Evolutionary conservation across 2,797 vertebrate species (phyloP).

Genomic region (Odontamblyopus rebecca): DNA sequence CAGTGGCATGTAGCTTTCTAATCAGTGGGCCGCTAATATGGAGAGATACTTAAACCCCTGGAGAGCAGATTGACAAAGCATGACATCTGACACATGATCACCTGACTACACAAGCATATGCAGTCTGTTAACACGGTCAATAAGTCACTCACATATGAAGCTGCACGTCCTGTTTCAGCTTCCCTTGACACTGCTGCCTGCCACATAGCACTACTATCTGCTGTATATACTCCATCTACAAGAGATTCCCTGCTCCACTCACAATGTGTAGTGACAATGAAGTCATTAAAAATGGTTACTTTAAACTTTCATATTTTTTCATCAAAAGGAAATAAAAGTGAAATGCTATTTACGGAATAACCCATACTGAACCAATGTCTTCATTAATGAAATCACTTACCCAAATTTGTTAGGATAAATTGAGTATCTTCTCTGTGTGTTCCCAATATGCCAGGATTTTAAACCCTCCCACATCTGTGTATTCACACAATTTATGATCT

Average conservation of each 20-base stretch:
- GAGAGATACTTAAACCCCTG: slow-evolving; percentile 12
- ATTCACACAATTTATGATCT: slow-evolving; percentile 74
- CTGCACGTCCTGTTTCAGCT: slow-evolving; percentile 29
- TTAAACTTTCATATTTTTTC: background rate
- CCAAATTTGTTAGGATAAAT: background rate
- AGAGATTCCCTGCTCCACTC: background rate
- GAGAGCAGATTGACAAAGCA: slow-evolving; percentile 34
- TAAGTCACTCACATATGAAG: slow-evolving; percentile 48
- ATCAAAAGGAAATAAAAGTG: background rate
- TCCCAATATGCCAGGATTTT: slow-evolving; percentile 56
- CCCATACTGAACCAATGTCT: background rate
- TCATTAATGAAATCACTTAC: background rate
- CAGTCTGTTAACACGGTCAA: slow-evolving; percentile 31
- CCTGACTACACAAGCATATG: slow-evolving; percentile 24
- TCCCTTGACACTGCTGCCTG: slow-evolving; percentile 22
- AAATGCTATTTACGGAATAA: background rate
- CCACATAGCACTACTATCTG: slow-evolving; percentile 45
- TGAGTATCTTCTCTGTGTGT: slow-evolving; percentile 48
- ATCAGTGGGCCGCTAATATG: slow-evolving; percentile 36
- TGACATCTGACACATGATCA: slow-evolving; percentile 36
- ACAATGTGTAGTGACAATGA: background rate
- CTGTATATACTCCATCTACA: slow-evolving; percentile 8
- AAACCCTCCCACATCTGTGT: slow-evolving; percentile 57
- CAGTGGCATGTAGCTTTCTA: slow-evolving; percentile 23
- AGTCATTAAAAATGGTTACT: too few relatives aligned